Percentiles rank a stretch among this genome's conserved stretches.
Evolutionary conservation across 1,140 invertebrate genomes (phyloP).

Genomic region (Drosophila kohkoa): DNA sequence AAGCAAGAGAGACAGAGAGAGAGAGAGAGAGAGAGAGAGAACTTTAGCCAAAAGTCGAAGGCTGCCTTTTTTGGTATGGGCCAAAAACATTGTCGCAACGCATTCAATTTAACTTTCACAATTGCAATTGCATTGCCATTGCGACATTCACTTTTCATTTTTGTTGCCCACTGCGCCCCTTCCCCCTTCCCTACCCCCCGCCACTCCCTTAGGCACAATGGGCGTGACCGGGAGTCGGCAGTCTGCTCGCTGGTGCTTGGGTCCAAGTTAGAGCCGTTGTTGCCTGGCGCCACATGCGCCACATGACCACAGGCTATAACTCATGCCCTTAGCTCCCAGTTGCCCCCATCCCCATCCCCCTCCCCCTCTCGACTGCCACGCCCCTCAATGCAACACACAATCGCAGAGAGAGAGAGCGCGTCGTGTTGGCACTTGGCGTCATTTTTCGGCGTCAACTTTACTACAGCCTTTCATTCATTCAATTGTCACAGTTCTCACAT

Average conservation of each 20-base stretch:
- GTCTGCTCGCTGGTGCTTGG: background rate
- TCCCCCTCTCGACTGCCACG: background rate
- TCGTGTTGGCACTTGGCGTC: conserved; percentile 50
- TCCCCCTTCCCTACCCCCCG: background rate
- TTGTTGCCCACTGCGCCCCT: background rate
- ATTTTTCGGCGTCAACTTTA: conserved; percentile 65
- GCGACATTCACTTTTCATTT: conserved; percentile 65
- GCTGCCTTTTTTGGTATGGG: conserved; percentile 11
- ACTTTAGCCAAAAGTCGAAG: conserved; percentile 33
- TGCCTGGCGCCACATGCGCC: conserved; percentile 55
- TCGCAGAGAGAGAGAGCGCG: background rate
- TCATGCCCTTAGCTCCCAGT: conserved; percentile 34
- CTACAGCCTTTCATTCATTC: conserved; percentile 53
- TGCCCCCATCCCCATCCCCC: background rate
- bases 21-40: conserved; percentile 5
- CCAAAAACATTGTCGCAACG: conserved; percentile 51
- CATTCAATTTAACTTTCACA: conserved; percentile 66
- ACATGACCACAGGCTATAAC: conserved; percentile 63
- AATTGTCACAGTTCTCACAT: conserved; percentile 45
- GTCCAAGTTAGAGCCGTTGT: conserved; percentile 13
- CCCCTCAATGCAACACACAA: background rate
- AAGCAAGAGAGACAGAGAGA: background rate
- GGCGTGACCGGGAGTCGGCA: conserved; percentile 21
- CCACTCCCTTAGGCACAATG: background rate
- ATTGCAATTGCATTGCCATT: conserved; percentile 60